phyloP scores from a whole-genome alignment of 64 coral and sea anemone genomes.

The Astreopora myriophthalma region DNA sequence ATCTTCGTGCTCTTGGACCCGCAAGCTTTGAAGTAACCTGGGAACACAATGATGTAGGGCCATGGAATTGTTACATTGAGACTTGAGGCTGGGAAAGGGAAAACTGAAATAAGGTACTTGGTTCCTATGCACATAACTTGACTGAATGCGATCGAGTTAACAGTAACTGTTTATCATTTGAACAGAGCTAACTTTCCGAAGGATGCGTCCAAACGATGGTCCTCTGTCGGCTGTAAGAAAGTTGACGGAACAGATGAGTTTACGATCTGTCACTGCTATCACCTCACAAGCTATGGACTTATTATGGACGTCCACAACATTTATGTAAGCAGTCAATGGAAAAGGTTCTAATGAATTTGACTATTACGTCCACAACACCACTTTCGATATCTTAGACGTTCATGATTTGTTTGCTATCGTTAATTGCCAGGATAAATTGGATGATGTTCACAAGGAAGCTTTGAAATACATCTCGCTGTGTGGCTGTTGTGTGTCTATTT shows the following conservation, averaged over 20 bases:
- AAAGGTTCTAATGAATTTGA: too few relatives aligned
- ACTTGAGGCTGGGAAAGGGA: too few relatives aligned
- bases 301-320: constrained; percentile 90
- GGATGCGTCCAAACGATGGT: constrained; percentile 46
- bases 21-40: too few relatives aligned
- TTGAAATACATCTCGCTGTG: constrained; percentile 82
- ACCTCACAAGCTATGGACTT: constrained; percentile 88
- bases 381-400: not conserved
- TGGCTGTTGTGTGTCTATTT: constrained; percentile 83
- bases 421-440: constrained; percentile 59
- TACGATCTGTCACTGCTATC: constrained; percentile 82
- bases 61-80: too few relatives aligned
- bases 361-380: too few relatives aligned
- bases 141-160: too few relatives aligned
- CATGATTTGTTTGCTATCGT: not conserved
- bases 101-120: too few relatives aligned
- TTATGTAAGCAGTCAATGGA: constrained; percentile 71
- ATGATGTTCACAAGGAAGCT: constrained; percentile 64
- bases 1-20: too few relatives aligned
- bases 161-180: too few relatives aligned
- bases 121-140: too few relatives aligned
- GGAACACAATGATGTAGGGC: too few relatives aligned
- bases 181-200: not conserved
- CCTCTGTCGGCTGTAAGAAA: constrained; percentile 56
- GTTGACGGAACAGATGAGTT: constrained; percentile 33